Percentiles rank a stretch among this genome's conserved stretches.
These are phyloP conservation scores for Sebastes diaconus DNA, from an alignment of 2,797 vertebrate species.

Conservation along the genomic window DNA sequence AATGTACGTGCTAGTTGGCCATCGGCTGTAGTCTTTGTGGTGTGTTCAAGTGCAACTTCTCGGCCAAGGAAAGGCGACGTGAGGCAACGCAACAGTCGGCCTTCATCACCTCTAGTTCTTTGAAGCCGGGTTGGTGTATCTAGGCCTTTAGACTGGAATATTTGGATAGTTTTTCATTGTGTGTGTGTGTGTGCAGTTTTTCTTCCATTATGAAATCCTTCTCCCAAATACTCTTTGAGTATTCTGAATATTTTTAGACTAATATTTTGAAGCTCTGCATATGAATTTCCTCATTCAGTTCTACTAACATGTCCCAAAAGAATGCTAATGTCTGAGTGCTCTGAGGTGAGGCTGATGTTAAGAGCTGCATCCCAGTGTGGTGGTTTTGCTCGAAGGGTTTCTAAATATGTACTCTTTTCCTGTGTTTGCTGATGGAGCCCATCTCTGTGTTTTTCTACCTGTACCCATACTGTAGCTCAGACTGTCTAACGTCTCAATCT, in stretches of 20 bases:
- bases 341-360: slow-evolving; percentile 53
- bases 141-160: neutral
- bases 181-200: slow-evolving; percentile 44
- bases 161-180: slow-evolving; percentile 15
- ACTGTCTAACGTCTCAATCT: slow-evolving; percentile 67
- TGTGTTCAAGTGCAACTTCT: too few species aligned
- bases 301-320: slow-evolving; percentile 62
- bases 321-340: slow-evolving; percentile 56
- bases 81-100: too few species aligned
- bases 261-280: slow-evolving; percentile 18
- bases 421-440: slow-evolving; percentile 70
- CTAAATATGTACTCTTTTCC: slow-evolving; percentile 18
- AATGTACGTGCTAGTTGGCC: too few species aligned
- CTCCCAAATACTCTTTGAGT: neutral
- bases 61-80: too few species aligned
- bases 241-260: slow-evolving; percentile 2
- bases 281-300: slow-evolving; percentile 14
- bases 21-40: too few species aligned
- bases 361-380: slow-evolving; percentile 67
- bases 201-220: slow-evolving; percentile 44
- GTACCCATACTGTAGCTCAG: slow-evolving; percentile 69
- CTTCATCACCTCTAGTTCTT: too few species aligned
- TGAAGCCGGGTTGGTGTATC: too few species aligned
- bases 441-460: slow-evolving; percentile 77
- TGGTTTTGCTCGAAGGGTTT: slow-evolving; percentile 47